A percentile compares a stretch with the other conserved stretches of the same genome.
phyloP scores from a whole-genome alignment of 2,888 invertebrate species.

The Lordiphosa fenestrarum region DNA sequence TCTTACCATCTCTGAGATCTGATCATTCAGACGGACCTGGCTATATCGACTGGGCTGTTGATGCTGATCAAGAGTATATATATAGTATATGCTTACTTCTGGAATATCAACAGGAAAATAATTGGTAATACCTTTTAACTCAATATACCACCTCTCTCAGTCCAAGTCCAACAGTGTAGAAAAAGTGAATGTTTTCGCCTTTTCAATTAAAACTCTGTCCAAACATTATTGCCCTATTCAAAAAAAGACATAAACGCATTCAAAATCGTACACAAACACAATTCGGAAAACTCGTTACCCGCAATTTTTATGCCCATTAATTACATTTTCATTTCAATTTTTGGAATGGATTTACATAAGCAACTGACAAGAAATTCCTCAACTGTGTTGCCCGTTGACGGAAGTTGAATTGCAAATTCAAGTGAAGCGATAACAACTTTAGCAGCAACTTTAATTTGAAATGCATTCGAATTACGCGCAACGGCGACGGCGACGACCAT shows the following conservation, averaged over 20 bases:
- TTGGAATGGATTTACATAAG: conserved; percentile 58
- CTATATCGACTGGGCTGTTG: too few species aligned
- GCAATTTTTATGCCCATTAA: conserved; percentile 68
- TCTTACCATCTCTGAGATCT: too few species aligned
- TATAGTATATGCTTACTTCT: too few species aligned
- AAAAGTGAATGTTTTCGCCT: conserved; percentile 59
- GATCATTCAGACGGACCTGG: too few species aligned
- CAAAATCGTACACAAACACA: conserved; percentile 33
- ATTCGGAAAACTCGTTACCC: conserved; percentile 60
- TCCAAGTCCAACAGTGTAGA: too few species aligned
- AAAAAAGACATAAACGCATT: conserved; percentile 13
- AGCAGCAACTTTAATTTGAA: conserved; percentile 33
- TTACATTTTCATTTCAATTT: conserved; percentile 64
- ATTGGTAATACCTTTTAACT: too few species aligned
- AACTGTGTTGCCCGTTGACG: conserved; percentile 47
- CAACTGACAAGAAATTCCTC: conserved; percentile 47
- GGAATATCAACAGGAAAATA: too few species aligned
- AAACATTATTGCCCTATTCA: conserved; percentile 42
- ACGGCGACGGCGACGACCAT: conserved; percentile 15
- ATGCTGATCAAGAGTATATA: too few species aligned
- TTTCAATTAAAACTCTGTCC: conserved; percentile 53
- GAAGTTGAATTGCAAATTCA: conserved; percentile 68
- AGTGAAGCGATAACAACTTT: conserved; percentile 32
- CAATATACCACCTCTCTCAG: too few species aligned
- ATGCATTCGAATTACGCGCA: conserved; percentile 47